Percentiles rank a stretch among this genome's conserved stretches.
These are phyloP conservation scores for Hyposmocoma kahamanoa DNA, from an alignment of 1,140 invertebrate species.

Conservation along the genomic window DNA sequence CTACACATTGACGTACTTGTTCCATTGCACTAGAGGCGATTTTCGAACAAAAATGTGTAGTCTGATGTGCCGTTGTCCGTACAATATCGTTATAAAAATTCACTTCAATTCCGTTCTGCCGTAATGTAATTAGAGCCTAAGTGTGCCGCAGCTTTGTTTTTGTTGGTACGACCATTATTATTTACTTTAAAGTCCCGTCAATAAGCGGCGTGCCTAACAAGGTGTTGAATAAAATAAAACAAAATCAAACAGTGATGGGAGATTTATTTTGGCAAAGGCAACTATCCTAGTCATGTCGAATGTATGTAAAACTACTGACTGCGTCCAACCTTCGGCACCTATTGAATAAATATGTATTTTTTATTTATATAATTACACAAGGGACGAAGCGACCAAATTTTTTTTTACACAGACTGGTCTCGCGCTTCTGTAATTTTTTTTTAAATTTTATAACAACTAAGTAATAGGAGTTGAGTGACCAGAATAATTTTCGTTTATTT, in stretches of 20 bases:
- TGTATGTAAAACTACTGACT: conserved; percentile 55
- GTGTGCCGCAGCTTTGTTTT: too few species aligned
- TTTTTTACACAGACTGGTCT: conserved; percentile 34
- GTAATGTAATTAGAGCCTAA: too few species aligned
- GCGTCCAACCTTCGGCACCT: conserved; percentile 27
- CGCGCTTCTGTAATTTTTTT: conserved; percentile 19
- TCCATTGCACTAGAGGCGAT: too few species aligned
- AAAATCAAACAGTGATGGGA: conserved; percentile 57
- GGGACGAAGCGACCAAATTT: conserved; percentile 24
- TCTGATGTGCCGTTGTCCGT: too few species aligned
- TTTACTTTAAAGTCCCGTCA: too few species aligned
- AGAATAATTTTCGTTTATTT: conserved; percentile 60
- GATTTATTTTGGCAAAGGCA: conserved; percentile 71
- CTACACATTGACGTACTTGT: too few species aligned
- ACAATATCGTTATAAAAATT: too few species aligned
- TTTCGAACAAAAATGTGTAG: too few species aligned
- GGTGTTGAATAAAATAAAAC: conserved; percentile 37
- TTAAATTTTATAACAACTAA: conserved; percentile 43
- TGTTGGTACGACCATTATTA: too few species aligned
- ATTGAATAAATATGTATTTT: conserved; percentile 57
- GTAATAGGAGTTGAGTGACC: conserved; percentile 62
- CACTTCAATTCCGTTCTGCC: too few species aligned
- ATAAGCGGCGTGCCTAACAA: too few species aligned
- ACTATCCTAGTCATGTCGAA: conserved; percentile 59
- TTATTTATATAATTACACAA: conserved; percentile 43